phyloP scores from a whole-genome alignment of 2,797 vertebrate species.

The Anguilla anguilla region DNA sequence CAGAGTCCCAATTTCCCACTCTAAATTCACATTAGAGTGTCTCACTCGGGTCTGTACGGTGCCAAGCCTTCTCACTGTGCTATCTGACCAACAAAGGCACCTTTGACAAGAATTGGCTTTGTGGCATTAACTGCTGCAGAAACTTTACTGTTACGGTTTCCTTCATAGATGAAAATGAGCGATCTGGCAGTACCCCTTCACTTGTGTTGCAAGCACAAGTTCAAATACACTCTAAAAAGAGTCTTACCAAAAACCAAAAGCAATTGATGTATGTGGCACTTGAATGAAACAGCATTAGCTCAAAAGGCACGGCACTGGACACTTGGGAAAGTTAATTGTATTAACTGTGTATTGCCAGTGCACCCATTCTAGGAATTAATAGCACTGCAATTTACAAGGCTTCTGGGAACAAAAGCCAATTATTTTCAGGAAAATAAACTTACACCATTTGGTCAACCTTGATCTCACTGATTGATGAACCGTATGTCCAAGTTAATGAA shows the following conservation, averaged over 20 bases:
- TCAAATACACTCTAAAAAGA: not conserved
- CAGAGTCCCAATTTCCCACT: not conserved
- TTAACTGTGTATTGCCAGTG: not conserved
- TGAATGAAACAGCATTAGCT: not conserved
- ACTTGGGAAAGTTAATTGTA: not conserved
- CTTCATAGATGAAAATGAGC: not conserved
- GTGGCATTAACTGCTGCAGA: not conserved
- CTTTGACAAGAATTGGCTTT: not conserved
- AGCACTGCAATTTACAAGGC: not conserved
- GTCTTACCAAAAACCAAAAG: not conserved
- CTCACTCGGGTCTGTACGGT: too few species aligned
- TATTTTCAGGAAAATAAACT: not conserved
- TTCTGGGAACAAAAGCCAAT: not conserved
- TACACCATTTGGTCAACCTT: not conserved
- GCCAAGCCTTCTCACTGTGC: conserved; percentile 6
- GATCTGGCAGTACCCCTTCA: not conserved
- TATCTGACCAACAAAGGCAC: not conserved
- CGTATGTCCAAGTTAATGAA: not conserved
- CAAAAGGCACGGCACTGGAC: not conserved
- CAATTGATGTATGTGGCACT: not conserved
- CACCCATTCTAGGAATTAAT: not conserved
- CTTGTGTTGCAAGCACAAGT: not conserved
- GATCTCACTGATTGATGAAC: not conserved
- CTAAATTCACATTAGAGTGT: not conserved
- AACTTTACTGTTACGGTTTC: not conserved